Evolutionary conservation across 2,113 vertebrate species (phyloP), one percentile per base, ranked within the genome.

Genomic region (Alethe diademata): DNA sequence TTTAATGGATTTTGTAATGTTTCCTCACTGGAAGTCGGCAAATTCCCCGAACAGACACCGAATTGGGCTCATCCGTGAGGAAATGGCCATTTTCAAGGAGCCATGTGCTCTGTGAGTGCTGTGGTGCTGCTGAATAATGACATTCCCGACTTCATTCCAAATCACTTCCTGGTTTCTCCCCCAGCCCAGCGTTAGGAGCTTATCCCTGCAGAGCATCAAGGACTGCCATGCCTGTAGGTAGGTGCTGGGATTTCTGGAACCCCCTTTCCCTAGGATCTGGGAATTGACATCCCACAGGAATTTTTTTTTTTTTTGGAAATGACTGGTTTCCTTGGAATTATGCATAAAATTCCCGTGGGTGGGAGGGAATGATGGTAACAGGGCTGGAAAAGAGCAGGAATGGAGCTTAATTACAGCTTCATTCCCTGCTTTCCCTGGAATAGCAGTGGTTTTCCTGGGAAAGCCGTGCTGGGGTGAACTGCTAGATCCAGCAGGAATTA

Each of bases 231-330:
- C 56, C 38, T 1, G 0, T 54, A 86, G 73, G 84, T 86, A 29
- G 38, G 84, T 78, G 16, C 51, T 0, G 6, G 19, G 57, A 75
- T 66, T 57, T 50, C 6, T 7, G 60, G 50, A n/a, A 5, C 13
- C 8, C 9, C 7, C 8, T 5, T 7, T 1, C 40, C 33, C n/a
- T 4, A 2, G 29, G 18, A 12, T 23, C 5, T 16, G 19, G 23
- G 18, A 60, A 40, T 24, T 15, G 35, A 23, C 3, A 3, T 19
- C 23, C n/a, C 19, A 7, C 0, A 0, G 70, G 35, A 42, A 35
- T 57, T 40, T 45, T 45, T 45, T 45, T 16, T 35, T 31, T 13
- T 25, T 12, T 57, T 20, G 12, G 35, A 25, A 58, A 35, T 7
- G 5, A 24, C 16, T 7, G 12, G 9, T 74, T 58, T 50, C 51